phyloP scores from a whole-genome alignment of 2,888 invertebrate genomes.

The Tachystola acroxantha region DNA sequence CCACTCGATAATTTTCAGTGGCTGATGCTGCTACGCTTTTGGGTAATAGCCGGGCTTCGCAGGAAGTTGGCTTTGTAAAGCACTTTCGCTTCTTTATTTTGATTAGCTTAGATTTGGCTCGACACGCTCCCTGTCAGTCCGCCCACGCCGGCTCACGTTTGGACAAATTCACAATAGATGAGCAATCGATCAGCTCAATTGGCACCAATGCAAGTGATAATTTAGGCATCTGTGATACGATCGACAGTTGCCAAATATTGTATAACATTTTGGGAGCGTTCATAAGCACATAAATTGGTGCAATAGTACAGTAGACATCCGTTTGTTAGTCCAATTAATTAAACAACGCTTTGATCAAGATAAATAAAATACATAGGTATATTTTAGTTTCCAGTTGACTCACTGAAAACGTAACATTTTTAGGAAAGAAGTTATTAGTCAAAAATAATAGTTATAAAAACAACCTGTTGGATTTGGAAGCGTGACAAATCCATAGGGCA shows the following conservation, averaged over 20 bases:
- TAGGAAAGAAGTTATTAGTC: no score
- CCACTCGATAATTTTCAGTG: slow-evolving; percentile 65
- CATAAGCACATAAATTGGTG: background rate
- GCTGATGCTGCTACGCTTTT: slow-evolving; percentile 48
- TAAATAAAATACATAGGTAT: no score
- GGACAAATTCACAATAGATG: slow-evolving; percentile 40
- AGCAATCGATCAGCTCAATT: slow-evolving; percentile 58
- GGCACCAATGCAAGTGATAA: slow-evolving; percentile 64
- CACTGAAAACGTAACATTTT: no score
- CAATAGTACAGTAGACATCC: no score
- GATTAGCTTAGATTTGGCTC: slow-evolving; percentile 36
- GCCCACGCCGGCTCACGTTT: slow-evolving; percentile 33
- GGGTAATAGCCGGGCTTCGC: slow-evolving; percentile 47
- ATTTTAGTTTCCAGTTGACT: no score
- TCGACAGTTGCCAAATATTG: slow-evolving; percentile 61
- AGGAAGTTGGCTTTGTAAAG: slow-evolving; percentile 59
- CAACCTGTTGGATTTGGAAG: slow-evolving; percentile 27
- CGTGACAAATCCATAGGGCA: slow-evolving; percentile 34
- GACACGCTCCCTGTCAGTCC: slow-evolving; percentile 36
- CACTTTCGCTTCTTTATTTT: slow-evolving; percentile 44
- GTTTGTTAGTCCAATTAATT: no score
- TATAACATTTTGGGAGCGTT: slow-evolving; percentile 36
- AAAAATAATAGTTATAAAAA: slow-evolving; percentile 6
- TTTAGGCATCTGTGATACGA: slow-evolving; percentile 56
- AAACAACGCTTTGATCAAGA: no score